Conservation (phyloP, 2,797 vertebrate species). For the Artibeus jamaicensis region DNA sequence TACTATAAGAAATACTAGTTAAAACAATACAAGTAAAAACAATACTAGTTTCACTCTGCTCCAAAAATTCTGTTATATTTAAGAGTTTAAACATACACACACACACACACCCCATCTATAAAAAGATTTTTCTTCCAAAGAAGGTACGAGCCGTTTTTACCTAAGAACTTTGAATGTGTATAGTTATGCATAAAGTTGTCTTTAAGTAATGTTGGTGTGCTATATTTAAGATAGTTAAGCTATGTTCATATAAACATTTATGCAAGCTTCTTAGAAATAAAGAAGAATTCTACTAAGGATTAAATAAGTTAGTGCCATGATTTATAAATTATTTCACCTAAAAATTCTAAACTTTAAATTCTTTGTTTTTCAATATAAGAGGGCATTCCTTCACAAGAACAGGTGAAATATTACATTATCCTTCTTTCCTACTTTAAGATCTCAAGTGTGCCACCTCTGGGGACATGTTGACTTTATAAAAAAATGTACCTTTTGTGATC, state of each 20-base stretch:
- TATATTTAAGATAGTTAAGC: slow-evolving; percentile 79
- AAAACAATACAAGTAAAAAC: background rate
- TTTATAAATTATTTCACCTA: slow-evolving; percentile 36
- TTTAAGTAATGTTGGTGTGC: slow-evolving; percentile 77
- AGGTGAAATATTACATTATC: background rate
- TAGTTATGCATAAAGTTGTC: slow-evolving; percentile 62
- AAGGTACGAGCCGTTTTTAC: slow-evolving; percentile 44
- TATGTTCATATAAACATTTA: slow-evolving; percentile 79
- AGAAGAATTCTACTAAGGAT: slow-evolving; percentile 39
- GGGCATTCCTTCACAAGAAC: background rate
- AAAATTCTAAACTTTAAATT: slow-evolving; percentile 17
- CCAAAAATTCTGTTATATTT: background rate
- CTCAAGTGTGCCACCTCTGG: background rate
- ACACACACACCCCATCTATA: background rate
- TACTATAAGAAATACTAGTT: too few species aligned
- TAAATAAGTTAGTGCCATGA: background rate
- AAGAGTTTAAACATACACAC: background rate
- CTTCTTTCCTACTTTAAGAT: background rate
- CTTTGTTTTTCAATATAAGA: slow-evolving; percentile 8
- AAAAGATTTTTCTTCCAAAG: slow-evolving; percentile 23
- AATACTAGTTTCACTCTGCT: background rate
- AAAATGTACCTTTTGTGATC: background rate
- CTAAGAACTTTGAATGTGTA: slow-evolving; percentile 74
- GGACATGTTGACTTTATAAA: background rate
- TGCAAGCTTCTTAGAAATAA: slow-evolving; percentile 79